phyloP scores from a whole-genome alignment of 1,140 invertebrate genomes.

The Pseudomyrmex cubaensis region DNA sequence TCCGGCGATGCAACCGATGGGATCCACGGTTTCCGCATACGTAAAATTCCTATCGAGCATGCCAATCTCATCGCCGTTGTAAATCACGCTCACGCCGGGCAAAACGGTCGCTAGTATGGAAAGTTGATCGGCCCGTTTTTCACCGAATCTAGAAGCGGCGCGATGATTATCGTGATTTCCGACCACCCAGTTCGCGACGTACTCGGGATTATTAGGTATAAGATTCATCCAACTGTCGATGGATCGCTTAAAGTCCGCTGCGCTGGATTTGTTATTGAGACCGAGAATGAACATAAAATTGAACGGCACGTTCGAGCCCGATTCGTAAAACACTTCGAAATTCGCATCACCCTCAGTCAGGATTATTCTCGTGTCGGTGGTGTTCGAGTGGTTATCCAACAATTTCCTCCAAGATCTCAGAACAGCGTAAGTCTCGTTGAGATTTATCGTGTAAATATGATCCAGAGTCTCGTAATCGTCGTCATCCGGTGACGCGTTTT shows the following conservation, averaged over 20 bases:
- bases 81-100: slow-evolving; percentile 90
- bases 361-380: slow-evolving; percentile 81
- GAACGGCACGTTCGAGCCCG: slow-evolving; percentile 86
- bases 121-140: slow-evolving; percentile 87
- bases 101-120: slow-evolving; percentile 89
- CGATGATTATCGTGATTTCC: slow-evolving; percentile 77
- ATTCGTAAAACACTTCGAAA: slow-evolving; percentile 88
- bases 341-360: slow-evolving; percentile 88
- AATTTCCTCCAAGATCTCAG: slow-evolving; percentile 75
- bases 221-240: slow-evolving; percentile 86
- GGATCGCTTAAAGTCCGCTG: slow-evolving; percentile 84
- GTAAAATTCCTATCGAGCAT: slow-evolving; percentile 87
- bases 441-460: slow-evolving; percentile 78
- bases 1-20: slow-evolving; percentile 83
- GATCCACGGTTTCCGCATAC: slow-evolving; percentile 84
- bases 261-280: slow-evolving; percentile 85
- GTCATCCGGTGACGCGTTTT: slow-evolving; percentile 58
- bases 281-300: slow-evolving; percentile 86
- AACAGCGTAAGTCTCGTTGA: slow-evolving; percentile 78
- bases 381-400: slow-evolving; percentile 63
- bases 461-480: slow-evolving; percentile 75
- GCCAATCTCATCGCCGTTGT: slow-evolving; percentile 92
- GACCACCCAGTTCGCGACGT: slow-evolving; percentile 87
- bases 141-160: slow-evolving; percentile 84
- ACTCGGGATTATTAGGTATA: slow-evolving; percentile 82